These are phyloP conservation scores for Autographa gamma DNA, from an alignment of 2,888 invertebrate species.

Conservation along the genomic window DNA sequence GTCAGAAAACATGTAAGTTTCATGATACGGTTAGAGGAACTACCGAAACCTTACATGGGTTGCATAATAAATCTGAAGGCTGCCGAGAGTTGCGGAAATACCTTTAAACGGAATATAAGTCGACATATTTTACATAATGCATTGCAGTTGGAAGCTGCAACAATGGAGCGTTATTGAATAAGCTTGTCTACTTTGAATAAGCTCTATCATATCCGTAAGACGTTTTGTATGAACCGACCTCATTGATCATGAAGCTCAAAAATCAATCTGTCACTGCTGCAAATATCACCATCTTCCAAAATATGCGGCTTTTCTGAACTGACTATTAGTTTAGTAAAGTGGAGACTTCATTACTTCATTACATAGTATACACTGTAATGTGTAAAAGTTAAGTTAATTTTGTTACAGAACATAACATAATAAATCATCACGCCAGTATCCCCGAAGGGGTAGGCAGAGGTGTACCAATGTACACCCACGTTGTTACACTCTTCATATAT, in stretches of 20 bases:
- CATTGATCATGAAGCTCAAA: neutral
- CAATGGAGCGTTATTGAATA: constrained; percentile 2
- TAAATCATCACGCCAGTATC: too few species aligned
- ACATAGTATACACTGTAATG: too few species aligned
- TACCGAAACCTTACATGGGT: neutral
- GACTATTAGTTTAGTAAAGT: neutral
- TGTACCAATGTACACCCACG: too few species aligned
- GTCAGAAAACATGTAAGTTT: constrained; percentile 11
- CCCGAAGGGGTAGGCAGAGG: too few species aligned
- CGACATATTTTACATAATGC: neutral
- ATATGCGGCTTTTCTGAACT: neutral
- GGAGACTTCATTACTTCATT: too few species aligned
- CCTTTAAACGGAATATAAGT: too few species aligned
- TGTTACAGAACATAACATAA: too few species aligned
- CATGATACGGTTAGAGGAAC: neutral
- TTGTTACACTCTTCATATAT: too few species aligned
- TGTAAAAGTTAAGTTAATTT: too few species aligned
- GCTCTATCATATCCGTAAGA: neutral
- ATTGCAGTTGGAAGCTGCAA: neutral
- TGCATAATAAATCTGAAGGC: neutral
- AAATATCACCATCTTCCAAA: neutral
- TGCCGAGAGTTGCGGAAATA: too few species aligned
- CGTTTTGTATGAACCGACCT: neutral
- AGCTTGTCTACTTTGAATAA: neutral
- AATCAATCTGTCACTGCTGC: neutral